phyloP scores from a whole-genome alignment of 2,113 vertebrate species.

The Sceloporus undulatus region DNA sequence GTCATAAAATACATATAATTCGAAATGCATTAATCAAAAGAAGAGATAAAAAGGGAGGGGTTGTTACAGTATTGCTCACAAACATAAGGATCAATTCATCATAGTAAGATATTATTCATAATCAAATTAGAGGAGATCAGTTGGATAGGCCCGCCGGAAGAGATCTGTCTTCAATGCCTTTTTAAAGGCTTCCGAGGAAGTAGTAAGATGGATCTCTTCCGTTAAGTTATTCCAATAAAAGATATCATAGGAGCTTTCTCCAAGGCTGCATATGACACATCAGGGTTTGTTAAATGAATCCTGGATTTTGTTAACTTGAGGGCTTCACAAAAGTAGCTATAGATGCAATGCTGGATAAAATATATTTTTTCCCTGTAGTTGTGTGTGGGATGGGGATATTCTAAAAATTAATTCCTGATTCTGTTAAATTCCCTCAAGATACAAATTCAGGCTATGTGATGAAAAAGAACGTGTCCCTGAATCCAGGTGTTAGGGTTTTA shows the following conservation, averaged over 20 bases:
- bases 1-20: too few species aligned
- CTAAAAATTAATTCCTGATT: background rate
- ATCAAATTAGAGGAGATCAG: too few species aligned
- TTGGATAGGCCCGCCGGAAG: too few species aligned
- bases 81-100: too few species aligned
- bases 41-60: too few species aligned
- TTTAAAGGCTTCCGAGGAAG: too few species aligned
- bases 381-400: background rate
- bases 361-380: background rate
- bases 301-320: background rate
- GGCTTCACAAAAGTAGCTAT: background rate
- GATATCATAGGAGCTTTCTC: background rate
- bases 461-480: conserved; percentile 1
- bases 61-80: too few species aligned
- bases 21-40: too few species aligned
- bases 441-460: conserved; percentile 1
- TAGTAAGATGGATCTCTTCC: too few species aligned
- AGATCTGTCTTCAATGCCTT: too few species aligned
- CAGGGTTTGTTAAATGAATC: background rate
- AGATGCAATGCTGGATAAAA: conserved; percentile 5
- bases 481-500: background rate
- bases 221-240: too few species aligned
- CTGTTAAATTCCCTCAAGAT: background rate
- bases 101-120: too few species aligned
- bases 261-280: background rate